These are phyloP conservation scores for Poecilus cupreus DNA, from an alignment of 2,888 invertebrate species.

Conservation along the genomic window DNA sequence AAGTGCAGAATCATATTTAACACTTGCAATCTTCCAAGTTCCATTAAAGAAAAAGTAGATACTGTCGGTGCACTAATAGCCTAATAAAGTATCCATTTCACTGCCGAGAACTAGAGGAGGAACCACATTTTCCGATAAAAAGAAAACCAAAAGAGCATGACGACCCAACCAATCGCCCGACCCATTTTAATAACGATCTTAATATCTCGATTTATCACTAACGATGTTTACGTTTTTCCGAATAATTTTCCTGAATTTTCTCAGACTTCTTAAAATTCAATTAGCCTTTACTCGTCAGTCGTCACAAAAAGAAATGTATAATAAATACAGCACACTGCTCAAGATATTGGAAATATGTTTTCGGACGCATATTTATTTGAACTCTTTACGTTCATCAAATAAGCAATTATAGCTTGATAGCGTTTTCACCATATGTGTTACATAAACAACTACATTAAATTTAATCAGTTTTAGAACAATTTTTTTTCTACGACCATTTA, in stretches of 20 bases:
- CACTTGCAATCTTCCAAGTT: slow-evolving; percentile 16
- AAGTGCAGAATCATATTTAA: slow-evolving; percentile 31
- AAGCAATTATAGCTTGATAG: too few species aligned
- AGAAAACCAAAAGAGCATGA: background rate
- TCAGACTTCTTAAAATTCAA: background rate
- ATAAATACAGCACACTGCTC: background rate
- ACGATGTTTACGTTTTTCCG: background rate
- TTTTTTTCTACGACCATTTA: too few species aligned
- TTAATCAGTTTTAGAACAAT: too few species aligned
- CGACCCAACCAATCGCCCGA: background rate
- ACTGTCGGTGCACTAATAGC: slow-evolving; percentile 23
- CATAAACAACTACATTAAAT: too few species aligned
- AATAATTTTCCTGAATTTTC: too few species aligned
- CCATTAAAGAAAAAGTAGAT: slow-evolving; percentile 20
- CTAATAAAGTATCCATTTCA: slow-evolving; percentile 38
- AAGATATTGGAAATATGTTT: background rate
- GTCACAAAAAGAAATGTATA: background rate
- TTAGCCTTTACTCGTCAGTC: background rate
- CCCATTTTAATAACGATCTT: slow-evolving; percentile 19
- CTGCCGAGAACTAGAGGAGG: background rate
- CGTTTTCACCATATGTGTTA: too few species aligned
- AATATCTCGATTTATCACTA: slow-evolving; percentile 5
- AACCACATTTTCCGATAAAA: slow-evolving; percentile 29
- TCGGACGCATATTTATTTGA: background rate
- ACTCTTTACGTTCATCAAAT: too few species aligned